Evolutionary conservation across 2,888 invertebrate species (phyloP).

Genomic region (Muschampia plurimacula): DNA sequence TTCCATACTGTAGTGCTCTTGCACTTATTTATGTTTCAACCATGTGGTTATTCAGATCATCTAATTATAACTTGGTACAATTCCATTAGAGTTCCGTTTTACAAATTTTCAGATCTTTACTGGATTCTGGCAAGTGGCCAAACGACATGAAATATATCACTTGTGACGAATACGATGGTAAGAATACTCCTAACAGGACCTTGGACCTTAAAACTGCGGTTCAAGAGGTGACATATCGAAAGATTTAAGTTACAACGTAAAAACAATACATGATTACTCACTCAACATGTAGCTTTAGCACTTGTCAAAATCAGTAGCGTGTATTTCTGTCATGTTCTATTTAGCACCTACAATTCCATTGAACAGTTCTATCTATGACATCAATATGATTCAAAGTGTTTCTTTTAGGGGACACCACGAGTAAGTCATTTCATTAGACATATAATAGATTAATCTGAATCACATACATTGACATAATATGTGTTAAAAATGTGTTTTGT

Average conservation of each 20-base stretch:
- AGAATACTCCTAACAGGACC: slow-evolving; percentile 90
- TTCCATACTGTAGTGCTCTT: no score
- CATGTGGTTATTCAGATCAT: slow-evolving; percentile 61
- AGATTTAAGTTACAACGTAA: neutral
- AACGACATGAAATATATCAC: slow-evolving; percentile 89
- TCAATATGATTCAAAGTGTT: neutral
- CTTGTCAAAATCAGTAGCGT: slow-evolving; percentile 23
- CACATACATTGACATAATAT: no score
- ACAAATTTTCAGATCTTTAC: slow-evolving; percentile 87
- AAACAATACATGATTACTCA: slow-evolving; percentile 20
- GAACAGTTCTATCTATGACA: slow-evolving; percentile 8
- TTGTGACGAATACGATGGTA: slow-evolving; percentile 92
- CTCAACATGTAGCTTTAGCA: slow-evolving; percentile 23
- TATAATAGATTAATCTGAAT: no score
- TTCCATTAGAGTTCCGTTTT: slow-evolving; percentile 73
- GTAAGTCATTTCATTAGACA: no score
- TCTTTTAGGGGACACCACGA: no score
- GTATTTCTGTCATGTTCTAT: slow-evolving; percentile 17
- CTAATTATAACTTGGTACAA: slow-evolving; percentile 74
- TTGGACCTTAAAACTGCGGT: slow-evolving; percentile 90
- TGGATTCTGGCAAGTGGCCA: slow-evolving; percentile 90
- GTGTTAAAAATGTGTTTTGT: no score
- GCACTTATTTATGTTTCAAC: slow-evolving; percentile 61
- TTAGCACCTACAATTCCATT: slow-evolving; percentile 16
- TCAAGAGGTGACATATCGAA: slow-evolving; percentile 83